phyloP scores from a whole-genome alignment of 2,888 invertebrate species.

The Limnephilus lunatus region DNA sequence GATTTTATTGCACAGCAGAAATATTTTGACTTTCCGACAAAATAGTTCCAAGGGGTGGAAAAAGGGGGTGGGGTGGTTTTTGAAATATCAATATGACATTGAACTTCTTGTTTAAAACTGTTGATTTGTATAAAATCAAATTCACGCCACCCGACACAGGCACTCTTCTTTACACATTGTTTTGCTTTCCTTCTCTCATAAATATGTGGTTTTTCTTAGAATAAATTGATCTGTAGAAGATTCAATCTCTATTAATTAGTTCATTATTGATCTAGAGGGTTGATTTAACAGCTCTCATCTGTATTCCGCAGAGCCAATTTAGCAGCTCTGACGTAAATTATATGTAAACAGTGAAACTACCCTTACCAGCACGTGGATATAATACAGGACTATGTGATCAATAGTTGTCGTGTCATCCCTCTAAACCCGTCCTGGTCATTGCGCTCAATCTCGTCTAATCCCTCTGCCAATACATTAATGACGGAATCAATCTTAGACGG shows the following conservation, averaged over 20 bases:
- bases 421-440: constrained; percentile 7
- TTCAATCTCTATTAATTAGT: background rate
- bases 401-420: constrained; percentile 23
- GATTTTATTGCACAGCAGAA: no score
- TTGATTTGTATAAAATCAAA: no score
- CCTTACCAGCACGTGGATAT: background rate
- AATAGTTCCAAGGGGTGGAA: no score
- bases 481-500: constrained; percentile 7
- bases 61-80: no score
- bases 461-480: constrained; percentile 29
- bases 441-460: constrained; percentile 26
- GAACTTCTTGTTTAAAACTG: no score
- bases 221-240: background rate
- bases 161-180: no score
- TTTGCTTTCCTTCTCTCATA: no score
- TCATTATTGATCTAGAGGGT: background rate
- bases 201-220: no score
- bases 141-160: no score
- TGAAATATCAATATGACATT: no score
- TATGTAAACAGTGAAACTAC: background rate
- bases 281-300: background rate
- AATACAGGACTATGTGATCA: background rate
- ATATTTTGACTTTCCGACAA: no score
- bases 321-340: background rate
- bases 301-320: background rate